These are phyloP conservation scores for Ectropis grisescens DNA, from an alignment of 1,140 invertebrate species.

Conservation along the genomic window DNA sequence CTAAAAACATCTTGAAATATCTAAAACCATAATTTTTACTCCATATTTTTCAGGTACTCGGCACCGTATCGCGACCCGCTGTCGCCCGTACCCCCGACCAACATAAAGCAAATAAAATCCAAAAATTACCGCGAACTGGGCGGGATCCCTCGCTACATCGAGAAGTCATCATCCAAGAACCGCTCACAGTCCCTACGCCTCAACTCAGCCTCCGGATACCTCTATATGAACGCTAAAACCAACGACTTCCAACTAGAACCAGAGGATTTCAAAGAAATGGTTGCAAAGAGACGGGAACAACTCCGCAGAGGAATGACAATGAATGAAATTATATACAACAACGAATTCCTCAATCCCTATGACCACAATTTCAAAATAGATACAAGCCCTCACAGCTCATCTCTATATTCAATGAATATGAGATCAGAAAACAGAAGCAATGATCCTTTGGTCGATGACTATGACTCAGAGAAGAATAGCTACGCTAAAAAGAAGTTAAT, in stretches of 20 bases:
- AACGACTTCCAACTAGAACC: conserved; percentile 64
- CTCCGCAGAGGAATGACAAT: conserved; percentile 46
- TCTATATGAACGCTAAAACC: conserved; percentile 64
- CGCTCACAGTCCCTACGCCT: conserved; percentile 53
- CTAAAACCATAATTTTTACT: no score
- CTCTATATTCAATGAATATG: conserved; percentile 53
- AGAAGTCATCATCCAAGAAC: conserved; percentile 50
- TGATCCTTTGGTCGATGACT: conserved; percentile 62
- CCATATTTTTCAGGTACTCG: conserved; percentile 39
- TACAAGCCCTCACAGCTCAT: conserved; percentile 45
- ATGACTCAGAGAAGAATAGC: conserved; percentile 60
- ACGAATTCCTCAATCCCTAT: conserved; percentile 28
- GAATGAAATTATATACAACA: conserved; percentile 31
- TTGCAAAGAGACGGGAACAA: conserved; percentile 56
- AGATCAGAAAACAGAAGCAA: conserved; percentile 56
- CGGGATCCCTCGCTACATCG: conserved; percentile 55
- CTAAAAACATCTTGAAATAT: no score
- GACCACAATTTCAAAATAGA: conserved; percentile 28
- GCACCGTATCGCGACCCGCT: conserved; percentile 58
- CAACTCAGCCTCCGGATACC: conserved; percentile 62
- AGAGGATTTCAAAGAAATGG: conserved; percentile 60
- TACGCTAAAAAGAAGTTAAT: conserved; percentile 62
- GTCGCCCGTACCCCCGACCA: conserved; percentile 56
- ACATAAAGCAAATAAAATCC: conserved; percentile 42
- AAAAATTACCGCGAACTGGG: conserved; percentile 42